phyloP scores from a whole-genome alignment of 1,140 invertebrate species.

The Stegodyphus mimosarum region DNA sequence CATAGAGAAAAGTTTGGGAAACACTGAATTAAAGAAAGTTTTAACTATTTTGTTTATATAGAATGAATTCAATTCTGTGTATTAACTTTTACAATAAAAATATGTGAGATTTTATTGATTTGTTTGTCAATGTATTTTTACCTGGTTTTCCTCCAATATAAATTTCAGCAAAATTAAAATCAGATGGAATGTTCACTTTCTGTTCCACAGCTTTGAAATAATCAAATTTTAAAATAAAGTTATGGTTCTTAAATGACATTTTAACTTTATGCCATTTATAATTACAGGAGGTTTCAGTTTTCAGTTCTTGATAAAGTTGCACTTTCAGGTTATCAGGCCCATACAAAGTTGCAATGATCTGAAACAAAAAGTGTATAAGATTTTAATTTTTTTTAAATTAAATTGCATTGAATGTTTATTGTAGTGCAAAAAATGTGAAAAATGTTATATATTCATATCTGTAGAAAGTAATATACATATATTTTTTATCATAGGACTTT shows the following conservation, averaged over 20 bases:
- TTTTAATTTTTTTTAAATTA: background rate
- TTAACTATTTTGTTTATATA: no score
- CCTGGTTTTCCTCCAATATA: slow-evolving; percentile 53
- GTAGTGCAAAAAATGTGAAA: no score
- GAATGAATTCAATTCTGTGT: no score
- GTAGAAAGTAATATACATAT: no score
- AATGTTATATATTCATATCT: no score
- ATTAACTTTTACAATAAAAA: no score
- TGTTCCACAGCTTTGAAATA: slow-evolving; percentile 13
- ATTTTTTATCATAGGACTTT: no score
- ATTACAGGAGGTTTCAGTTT: slow-evolving; percentile 78
- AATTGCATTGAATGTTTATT: no score
- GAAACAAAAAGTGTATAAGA: slow-evolving; percentile 28
- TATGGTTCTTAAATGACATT: slow-evolving; percentile 67
- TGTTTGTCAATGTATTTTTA: background rate
- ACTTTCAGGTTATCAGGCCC: slow-evolving; percentile 76
- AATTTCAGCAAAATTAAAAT: slow-evolving; percentile 39
- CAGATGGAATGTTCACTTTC: slow-evolving; percentile 16
- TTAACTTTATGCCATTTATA: slow-evolving; percentile 87
- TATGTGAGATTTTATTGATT: no score
- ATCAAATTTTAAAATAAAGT: slow-evolving; percentile 25
- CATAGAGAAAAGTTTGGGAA: no score
- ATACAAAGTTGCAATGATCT: slow-evolving; percentile 80
- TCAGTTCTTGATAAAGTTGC: slow-evolving; percentile 73
- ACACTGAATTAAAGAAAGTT: no score